Evolutionary conservation across 2,888 invertebrate genomes (phyloP), one percentile per base, ranked within the genome.

Genomic region (Conchocele bisecta): DNA sequence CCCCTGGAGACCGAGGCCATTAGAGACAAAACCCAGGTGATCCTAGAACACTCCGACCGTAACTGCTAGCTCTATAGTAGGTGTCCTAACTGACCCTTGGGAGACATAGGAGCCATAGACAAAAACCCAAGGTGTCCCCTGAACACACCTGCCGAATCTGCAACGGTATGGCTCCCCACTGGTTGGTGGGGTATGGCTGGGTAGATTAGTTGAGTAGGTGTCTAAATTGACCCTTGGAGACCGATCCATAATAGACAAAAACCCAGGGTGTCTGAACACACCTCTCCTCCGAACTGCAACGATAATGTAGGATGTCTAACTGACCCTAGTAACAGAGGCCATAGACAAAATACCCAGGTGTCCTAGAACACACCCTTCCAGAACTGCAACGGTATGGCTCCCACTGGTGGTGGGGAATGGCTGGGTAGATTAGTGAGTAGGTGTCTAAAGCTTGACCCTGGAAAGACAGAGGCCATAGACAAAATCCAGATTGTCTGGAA

Each of bases 1-100:
- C 95, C 83, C n/a, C 91, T 98, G 48, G 95, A 95, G 9, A 95
- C 95, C 84, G 96, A 96, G 89, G 94, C 95, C 86, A 95, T 95
- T n/a, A n/a, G n/a, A 83, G 94, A 95, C 15, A 94, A 96, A 75
- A 94, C 94, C 54, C 96, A 97, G 86, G 94, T 95, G 0, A 93
- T 94, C n/a, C n/a, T n/a, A n/a, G n/a, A n/a, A n/a, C n/a, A n/a
- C n/a, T n/a, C n/a, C n/a, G n/a, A n/a, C n/a, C n/a, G n/a, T n/a
- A n/a, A n/a, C n/a, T n/a, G n/a, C n/a, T n/a, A n/a, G n/a, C n/a
- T n/a, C n/a, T n/a, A n/a, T n/a, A n/a, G n/a, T n/a, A n/a, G n/a
- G n/a, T n/a, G n/a, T n/a, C n/a, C n/a, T n/a, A n/a, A n/a, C n/a
- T n/a, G n/a, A n/a, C n/a, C n/a, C n/a, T n/a, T n/a, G n/a, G n/a